A percentile compares a stretch with the other conserved stretches of the same genome.
Conservation (phyloP, 2,113 vertebrate species). For the Neodon shergylaensis region DNA sequence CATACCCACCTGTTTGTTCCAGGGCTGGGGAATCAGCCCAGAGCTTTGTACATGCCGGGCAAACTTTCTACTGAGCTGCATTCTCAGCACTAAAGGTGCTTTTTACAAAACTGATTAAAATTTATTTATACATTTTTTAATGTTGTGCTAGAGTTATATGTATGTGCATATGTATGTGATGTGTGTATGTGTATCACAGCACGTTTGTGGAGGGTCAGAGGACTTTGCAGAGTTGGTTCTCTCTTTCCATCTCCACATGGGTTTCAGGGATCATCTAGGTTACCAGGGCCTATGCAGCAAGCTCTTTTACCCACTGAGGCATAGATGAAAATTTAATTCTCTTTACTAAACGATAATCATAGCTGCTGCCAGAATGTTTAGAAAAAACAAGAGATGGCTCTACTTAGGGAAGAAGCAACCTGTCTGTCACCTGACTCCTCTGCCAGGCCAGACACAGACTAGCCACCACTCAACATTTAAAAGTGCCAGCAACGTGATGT, state of each 20-base stretch:
- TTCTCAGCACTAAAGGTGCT: neutral
- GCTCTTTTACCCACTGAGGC: neutral
- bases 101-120: neutral
- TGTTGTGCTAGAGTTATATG: neutral
- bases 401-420: neutral
- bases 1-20: no score
- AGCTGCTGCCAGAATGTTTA: neutral
- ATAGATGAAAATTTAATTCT: conserved; percentile 41
- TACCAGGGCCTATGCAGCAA: neutral
- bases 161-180: neutral
- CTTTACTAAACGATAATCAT: neutral
- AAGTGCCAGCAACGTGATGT: neutral
- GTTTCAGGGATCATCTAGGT: no score
- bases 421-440: neutral
- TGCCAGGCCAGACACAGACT: neutral
- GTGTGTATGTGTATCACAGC: neutral
- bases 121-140: neutral
- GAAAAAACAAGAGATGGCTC: neutral
- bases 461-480: neutral
- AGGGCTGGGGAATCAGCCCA: neutral
- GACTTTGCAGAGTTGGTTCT: neutral
- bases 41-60: neutral
- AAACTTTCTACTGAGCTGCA: neutral
- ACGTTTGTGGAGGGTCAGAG: neutral
- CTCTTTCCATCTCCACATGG: neutral